phyloP scores from a whole-genome alignment of 2,888 invertebrate species.

The Pyrrhia umbra region DNA sequence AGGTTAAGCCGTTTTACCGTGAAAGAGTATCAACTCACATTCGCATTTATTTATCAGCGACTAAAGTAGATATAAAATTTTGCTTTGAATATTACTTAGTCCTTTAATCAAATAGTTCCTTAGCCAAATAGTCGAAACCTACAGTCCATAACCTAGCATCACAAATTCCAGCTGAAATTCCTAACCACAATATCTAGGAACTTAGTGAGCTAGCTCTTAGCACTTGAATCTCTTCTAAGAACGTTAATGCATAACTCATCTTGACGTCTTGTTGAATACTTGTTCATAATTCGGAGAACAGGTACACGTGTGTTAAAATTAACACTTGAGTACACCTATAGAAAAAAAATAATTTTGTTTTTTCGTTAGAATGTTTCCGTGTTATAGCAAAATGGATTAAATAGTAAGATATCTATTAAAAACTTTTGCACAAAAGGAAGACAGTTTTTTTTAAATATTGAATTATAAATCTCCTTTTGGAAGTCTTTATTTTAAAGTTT shows the following conservation, averaged over 20 bases:
- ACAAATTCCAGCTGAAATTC: constrained; percentile 15
- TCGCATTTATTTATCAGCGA: too few species aligned
- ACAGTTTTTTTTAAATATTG: too few species aligned
- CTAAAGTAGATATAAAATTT: too few species aligned
- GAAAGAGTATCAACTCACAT: too few species aligned
- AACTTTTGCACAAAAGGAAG: too few species aligned
- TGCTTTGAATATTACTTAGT: too few species aligned
- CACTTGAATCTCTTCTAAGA: constrained; percentile 17
- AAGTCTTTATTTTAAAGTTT: too few species aligned
- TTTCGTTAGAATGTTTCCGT: background rate
- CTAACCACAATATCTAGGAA: constrained; percentile 22
- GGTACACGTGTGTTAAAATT: constrained; percentile 20
- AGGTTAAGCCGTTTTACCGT: too few species aligned
- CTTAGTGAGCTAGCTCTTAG: constrained; percentile 27
- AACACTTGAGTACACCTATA: constrained; percentile 20
- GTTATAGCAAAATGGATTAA: background rate
- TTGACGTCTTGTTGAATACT: constrained; percentile 2
- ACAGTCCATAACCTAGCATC: background rate
- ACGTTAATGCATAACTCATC: constrained; percentile 3
- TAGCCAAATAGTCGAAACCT: background rate
- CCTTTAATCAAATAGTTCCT: too few species aligned
- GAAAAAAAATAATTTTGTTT: background rate
- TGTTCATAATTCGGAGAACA: constrained; percentile 37
- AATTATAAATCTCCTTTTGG: too few species aligned
- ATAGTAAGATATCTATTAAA: too few species aligned